Percentiles rank a stretch among this genome's conserved stretches.
phyloP scores from a whole-genome alignment of 1,140 invertebrate species.

The Drosophila hydei region DNA sequence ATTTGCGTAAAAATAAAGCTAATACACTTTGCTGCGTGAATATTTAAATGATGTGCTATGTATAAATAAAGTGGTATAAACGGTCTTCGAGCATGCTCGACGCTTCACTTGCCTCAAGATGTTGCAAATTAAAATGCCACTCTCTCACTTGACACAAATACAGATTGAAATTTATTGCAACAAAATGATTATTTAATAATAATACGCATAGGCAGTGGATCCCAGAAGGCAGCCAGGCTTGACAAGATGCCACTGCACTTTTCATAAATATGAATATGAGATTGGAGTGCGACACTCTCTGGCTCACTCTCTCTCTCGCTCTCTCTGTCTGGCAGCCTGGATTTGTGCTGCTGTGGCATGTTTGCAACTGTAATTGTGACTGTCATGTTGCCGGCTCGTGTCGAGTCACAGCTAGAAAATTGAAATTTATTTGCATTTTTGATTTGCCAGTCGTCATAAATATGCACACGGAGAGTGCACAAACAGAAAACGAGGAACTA shows the following conservation, averaged over 20 bases:
- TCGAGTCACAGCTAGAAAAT: conserved; percentile 70
- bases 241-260: conserved; percentile 71
- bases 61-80: too few relatives aligned
- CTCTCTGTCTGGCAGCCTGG: background rate
- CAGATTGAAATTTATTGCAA: conserved; percentile 80
- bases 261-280: conserved; percentile 76
- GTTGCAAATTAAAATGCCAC: conserved; percentile 73
- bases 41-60: conserved; percentile 46
- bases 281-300: conserved; percentile 4
- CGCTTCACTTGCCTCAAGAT: conserved; percentile 6
- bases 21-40: conserved; percentile 64
- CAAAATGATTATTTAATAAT: conserved; percentile 80
- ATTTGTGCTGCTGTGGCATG: conserved; percentile 30
- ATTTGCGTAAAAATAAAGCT: conserved; percentile 40
- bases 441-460: conserved; percentile 76
- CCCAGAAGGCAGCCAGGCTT: conserved; percentile 32
- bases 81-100: too few relatives aligned
- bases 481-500: conserved; percentile 11
- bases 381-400: conserved; percentile 70
- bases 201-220: conserved; percentile 37
- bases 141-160: conserved; percentile 60
- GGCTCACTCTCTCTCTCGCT: background rate
- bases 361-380: conserved; percentile 72
- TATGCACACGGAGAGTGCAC: conserved; percentile 57
- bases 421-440: conserved; percentile 82